These are phyloP conservation scores for Neotoma lepida DNA, from an alignment of 2,113 vertebrate species.

Conservation along the genomic window DNA sequence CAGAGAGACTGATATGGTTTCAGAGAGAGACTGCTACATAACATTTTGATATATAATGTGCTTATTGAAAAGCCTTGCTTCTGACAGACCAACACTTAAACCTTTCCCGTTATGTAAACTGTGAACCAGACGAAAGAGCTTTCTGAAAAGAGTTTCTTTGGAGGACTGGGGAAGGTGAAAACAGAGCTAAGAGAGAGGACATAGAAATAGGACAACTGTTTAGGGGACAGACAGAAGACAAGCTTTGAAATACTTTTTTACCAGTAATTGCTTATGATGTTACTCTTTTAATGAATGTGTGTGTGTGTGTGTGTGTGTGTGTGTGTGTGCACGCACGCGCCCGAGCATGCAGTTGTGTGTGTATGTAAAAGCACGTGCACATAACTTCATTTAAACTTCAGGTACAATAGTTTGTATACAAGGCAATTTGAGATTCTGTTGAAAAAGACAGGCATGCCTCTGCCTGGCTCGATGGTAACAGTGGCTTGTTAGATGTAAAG, in stretches of 20 bases:
- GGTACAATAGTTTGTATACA: not conserved
- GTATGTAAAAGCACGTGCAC: no score
- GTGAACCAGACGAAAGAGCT: conserved; percentile 11
- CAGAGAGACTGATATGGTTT: not conserved
- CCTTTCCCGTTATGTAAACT: not conserved
- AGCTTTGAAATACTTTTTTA: not conserved
- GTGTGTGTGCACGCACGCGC: not conserved
- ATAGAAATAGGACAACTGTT: not conserved
- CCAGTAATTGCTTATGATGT: not conserved
- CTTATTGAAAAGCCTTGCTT: conserved; percentile 16
- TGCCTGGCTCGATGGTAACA: conserved; percentile 31
- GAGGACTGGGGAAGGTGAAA: not conserved
- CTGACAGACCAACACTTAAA: not conserved
- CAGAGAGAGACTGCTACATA: not conserved
- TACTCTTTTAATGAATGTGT: not conserved
- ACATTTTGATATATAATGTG: not conserved
- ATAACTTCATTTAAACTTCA: not conserved
- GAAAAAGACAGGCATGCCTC: not conserved
- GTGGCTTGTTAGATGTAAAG: conserved; percentile 42
- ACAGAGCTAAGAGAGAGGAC: not conserved
- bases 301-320: not conserved
- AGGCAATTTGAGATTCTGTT: not conserved
- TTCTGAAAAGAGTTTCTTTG: conserved; percentile 7
- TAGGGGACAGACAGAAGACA: not conserved
- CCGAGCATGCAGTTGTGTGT: not conserved